These are phyloP conservation scores for Danio choprae DNA, from an alignment of 2,797 vertebrate species.

Conservation along the genomic window DNA sequence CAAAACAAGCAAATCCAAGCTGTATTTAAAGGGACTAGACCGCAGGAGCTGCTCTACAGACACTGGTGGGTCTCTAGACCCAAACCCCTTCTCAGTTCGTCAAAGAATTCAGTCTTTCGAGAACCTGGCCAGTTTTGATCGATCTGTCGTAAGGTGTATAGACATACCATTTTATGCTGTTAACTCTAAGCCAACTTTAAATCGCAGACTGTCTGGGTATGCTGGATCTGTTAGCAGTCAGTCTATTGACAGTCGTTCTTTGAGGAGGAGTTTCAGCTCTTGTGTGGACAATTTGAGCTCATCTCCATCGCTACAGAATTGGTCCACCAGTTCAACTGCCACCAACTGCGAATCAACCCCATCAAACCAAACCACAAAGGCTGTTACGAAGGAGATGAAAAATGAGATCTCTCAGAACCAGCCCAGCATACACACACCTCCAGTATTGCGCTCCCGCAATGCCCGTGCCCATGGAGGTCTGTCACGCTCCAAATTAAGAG, in stretches of 20 bases:
- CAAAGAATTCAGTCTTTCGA: constrained; percentile 97
- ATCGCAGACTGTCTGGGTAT: constrained; percentile 83
- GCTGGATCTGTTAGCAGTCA: constrained; percentile 65
- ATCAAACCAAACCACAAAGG: constrained; percentile 47
- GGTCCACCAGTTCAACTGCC: constrained; percentile 60
- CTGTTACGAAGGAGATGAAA: constrained; percentile 7
- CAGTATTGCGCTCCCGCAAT: constrained; percentile 74
- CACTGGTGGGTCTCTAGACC: constrained; percentile 77
- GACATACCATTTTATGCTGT: constrained; percentile 77
- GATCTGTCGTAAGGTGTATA: constrained; percentile 77
- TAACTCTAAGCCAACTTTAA: constrained; percentile 76
- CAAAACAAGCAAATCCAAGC: constrained; percentile 64
- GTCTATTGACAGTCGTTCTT: constrained; percentile 64
- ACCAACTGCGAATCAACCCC: constrained; percentile 58
- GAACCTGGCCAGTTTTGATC: constrained; percentile 90
- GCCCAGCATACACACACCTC: constrained; percentile 61
- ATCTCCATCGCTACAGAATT: constrained; percentile 65
- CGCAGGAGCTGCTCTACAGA: constrained; percentile 82
- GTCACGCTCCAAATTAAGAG: constrained; percentile 83
- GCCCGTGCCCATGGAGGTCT: constrained; percentile 65
- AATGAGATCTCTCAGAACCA: constrained; percentile 32
- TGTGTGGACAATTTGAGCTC: constrained; percentile 76
- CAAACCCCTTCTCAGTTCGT: constrained; percentile 89
- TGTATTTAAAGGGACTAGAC: constrained; percentile 70
- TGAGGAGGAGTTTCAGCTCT: constrained; percentile 84